phyloP scores from a whole-genome alignment of 2,888 invertebrate genomes.

The Thumatha senex region DNA sequence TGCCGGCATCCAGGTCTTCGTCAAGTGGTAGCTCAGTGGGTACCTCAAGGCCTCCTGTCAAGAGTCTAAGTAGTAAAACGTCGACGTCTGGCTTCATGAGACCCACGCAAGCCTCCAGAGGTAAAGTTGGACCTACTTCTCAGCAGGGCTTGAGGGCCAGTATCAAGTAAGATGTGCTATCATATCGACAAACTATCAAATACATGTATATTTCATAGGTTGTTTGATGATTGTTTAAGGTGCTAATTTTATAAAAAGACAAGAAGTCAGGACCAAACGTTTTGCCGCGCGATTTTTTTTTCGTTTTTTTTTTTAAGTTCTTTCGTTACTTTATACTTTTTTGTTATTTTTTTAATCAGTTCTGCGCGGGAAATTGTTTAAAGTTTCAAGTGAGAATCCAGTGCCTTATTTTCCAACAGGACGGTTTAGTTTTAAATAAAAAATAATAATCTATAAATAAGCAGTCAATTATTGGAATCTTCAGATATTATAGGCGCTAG shows the following conservation, averaged over 20 bases:
- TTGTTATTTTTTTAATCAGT: slow-evolving; percentile 7
- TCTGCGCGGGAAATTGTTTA: slow-evolving; percentile 22
- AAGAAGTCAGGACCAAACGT: slow-evolving; percentile 23
- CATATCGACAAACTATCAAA: slow-evolving; percentile 20
- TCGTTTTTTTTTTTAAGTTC: no score
- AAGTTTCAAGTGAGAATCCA: slow-evolving; percentile 23
- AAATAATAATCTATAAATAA: slow-evolving; percentile 49
- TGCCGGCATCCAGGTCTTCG: slow-evolving; percentile 75
- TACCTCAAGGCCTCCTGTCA: slow-evolving; percentile 72
- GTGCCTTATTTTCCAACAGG: slow-evolving; percentile 37
- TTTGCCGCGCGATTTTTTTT: slow-evolving; percentile 16
- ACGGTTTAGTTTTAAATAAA: slow-evolving; percentile 42
- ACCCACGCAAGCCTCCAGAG: slow-evolving; percentile 92
- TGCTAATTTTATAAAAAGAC: slow-evolving; percentile 31
- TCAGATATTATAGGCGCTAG: slow-evolving; percentile 72
- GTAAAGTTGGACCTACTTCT: slow-evolving; percentile 79
- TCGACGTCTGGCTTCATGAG: slow-evolving; percentile 89
- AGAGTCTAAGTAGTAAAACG: slow-evolving; percentile 54
- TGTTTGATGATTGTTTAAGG: slow-evolving; percentile 18
- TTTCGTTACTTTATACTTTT: background rate
- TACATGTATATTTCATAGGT: slow-evolving; percentile 15
- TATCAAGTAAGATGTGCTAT: slow-evolving; percentile 52
- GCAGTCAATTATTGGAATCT: slow-evolving; percentile 68
- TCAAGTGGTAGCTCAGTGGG: slow-evolving; percentile 80
- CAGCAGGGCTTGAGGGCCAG: slow-evolving; percentile 59